A percentile compares a stretch with the other conserved stretches of the same genome.
Evolutionary conservation across 2,888 invertebrate genomes (phyloP).

Genomic region (Neocrepidodera transversa): DNA sequence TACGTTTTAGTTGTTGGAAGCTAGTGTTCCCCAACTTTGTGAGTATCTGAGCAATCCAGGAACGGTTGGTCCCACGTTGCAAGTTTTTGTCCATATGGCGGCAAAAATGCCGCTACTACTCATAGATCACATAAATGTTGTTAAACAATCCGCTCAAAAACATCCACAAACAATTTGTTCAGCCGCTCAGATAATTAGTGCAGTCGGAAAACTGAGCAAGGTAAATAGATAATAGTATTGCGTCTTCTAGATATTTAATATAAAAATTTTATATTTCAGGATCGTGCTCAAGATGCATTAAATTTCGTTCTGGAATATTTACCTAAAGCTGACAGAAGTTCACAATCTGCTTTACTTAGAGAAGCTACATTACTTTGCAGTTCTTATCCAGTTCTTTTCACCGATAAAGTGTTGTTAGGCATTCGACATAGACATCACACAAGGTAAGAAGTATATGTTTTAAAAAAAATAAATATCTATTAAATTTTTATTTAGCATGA

Average conservation of each 20-base stretch:
- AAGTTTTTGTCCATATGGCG: slow-evolving; percentile 78
- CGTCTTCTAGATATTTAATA: too few relatives aligned
- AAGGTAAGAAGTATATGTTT: slow-evolving; percentile 52
- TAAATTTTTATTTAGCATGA: slow-evolving; percentile 56
- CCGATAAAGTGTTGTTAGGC: slow-evolving; percentile 78
- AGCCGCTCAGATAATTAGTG: slow-evolving; percentile 74
- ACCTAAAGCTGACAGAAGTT: slow-evolving; percentile 73
- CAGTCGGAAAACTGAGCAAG: slow-evolving; percentile 75
- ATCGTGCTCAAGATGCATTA: slow-evolving; percentile 80
- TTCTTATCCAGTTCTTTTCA: slow-evolving; percentile 80
- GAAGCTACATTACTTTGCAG: slow-evolving; percentile 84
- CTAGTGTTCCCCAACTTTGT: slow-evolving; percentile 82
- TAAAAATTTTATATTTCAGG: slow-evolving; percentile 61
- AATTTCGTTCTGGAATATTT: slow-evolving; percentile 82
- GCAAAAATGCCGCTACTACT: slow-evolving; percentile 74
- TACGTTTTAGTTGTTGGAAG: slow-evolving; percentile 71
- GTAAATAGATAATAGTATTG: slow-evolving; percentile 54
- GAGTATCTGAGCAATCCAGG: slow-evolving; percentile 73
- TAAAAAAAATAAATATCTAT: background rate
- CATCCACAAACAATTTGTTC: slow-evolving; percentile 71
- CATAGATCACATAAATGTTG: slow-evolving; percentile 72
- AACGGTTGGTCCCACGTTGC: slow-evolving; percentile 70
- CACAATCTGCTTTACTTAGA: slow-evolving; percentile 77
- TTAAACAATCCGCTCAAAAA: slow-evolving; percentile 73
- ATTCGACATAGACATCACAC: slow-evolving; percentile 70